A percentile compares a stretch with the other conserved stretches of the same genome.
Evolutionary conservation across 2,797 vertebrate genomes (phyloP).

Genomic region (Sylvia borin): DNA sequence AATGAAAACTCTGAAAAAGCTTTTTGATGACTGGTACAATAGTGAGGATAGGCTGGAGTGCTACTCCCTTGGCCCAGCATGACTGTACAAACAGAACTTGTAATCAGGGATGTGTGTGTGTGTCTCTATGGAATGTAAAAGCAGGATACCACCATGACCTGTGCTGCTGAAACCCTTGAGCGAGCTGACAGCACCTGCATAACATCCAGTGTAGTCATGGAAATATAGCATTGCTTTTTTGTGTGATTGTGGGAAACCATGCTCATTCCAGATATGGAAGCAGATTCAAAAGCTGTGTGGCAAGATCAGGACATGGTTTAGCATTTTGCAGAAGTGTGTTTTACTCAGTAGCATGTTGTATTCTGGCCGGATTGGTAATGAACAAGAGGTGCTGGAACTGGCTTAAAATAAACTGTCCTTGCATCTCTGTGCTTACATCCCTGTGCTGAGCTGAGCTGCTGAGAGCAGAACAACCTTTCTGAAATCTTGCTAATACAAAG

Average conservation of each 20-base stretch:
- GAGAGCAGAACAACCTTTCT: neutral
- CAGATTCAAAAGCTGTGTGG: neutral
- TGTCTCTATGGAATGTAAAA: neutral
- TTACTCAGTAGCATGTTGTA: neutral
- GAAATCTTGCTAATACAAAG: neutral
- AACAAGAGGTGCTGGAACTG: neutral
- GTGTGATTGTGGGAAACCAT: neutral
- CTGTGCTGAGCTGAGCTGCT: neutral
- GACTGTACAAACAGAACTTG: neutral
- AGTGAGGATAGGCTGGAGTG: neutral
- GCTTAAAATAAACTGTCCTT: neutral
- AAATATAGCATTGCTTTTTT: neutral
- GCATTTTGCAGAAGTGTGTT: neutral
- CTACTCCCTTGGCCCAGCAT: neutral
- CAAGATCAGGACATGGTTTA: neutral
- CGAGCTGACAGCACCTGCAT: neutral
- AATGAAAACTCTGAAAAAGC: neutral
- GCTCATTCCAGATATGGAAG: neutral
- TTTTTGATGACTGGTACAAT: neutral
- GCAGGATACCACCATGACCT: neutral
- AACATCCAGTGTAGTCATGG: rapidly evolving
- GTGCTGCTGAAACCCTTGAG: neutral
- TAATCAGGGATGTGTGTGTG: neutral
- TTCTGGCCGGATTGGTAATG: neutral
- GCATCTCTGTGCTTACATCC: too few relatives aligned